Evolutionary conservation across 2,797 vertebrate species (phyloP).

Genomic region (Cryptoblepharus egeriae): DNA sequence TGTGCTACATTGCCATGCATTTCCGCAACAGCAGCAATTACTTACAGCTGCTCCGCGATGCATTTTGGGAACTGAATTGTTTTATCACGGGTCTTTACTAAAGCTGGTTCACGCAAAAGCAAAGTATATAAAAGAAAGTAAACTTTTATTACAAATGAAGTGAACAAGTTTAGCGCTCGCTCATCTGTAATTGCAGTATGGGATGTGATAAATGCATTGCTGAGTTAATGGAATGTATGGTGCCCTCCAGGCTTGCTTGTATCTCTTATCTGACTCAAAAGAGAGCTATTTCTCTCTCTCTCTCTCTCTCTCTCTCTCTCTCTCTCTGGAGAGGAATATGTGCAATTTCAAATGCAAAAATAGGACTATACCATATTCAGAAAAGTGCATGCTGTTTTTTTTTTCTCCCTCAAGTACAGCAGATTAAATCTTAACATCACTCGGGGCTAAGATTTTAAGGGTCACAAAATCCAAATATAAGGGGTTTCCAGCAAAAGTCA

Average conservation of each 20-base stretch:
- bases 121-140: neutral
- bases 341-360: conserved; percentile 41
- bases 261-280: conserved; percentile 40
- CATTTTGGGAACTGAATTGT: neutral
- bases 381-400: conserved; percentile 42
- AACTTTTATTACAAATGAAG: conserved; percentile 16
- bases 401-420: conserved; percentile 25
- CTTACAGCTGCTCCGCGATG: neutral
- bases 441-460: conserved; percentile 33
- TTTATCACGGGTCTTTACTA: neutral
- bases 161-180: neutral
- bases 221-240: conserved; percentile 19
- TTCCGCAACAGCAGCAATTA: neutral
- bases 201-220: conserved; percentile 39
- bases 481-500: neutral
- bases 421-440: conserved; percentile 39
- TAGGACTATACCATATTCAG: conserved; percentile 35
- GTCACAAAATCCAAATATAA: conserved; percentile 11
- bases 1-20: neutral
- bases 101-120: neutral
- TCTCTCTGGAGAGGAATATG: conserved; percentile 35
- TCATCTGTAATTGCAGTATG: conserved; percentile 2
- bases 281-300: too few species aligned
- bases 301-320: neutral
- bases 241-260: conserved; percentile 53